Evolutionary conservation across 2,113 vertebrate species (phyloP).

Genomic region (Leptosomus discolor): DNA sequence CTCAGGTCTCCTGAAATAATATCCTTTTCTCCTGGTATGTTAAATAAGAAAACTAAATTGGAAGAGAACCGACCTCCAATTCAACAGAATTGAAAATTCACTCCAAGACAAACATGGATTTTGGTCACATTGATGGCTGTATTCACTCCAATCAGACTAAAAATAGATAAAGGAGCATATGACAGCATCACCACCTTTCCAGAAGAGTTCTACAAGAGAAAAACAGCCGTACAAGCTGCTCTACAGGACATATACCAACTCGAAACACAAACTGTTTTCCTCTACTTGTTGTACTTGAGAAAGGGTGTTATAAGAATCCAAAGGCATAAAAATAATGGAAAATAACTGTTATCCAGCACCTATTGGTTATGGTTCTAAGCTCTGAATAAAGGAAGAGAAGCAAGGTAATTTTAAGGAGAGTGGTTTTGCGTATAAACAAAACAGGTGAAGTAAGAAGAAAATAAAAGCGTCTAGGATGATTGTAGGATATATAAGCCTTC

Average conservation of each 20-base stretch:
- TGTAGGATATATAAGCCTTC: background rate
- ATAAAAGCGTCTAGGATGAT: background rate
- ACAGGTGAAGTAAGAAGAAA: background rate
- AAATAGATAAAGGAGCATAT: background rate
- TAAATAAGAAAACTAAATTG: background rate
- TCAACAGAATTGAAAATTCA: background rate
- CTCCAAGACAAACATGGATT: background rate
- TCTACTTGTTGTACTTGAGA: background rate
- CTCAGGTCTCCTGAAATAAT: background rate
- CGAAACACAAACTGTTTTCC: background rate
- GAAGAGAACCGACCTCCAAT: background rate
- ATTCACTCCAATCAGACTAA: background rate
- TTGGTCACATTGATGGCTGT: background rate
- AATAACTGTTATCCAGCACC: background rate
- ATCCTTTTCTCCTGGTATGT: background rate
- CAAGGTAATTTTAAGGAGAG: background rate
- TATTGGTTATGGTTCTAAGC: background rate
- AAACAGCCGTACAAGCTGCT: background rate
- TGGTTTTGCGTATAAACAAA: background rate
- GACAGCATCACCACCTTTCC: background rate
- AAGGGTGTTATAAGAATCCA: background rate
- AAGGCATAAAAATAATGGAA: background rate
- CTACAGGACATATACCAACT: background rate
- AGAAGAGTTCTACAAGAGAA: background rate
- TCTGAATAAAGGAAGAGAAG: background rate